A percentile compares a stretch with the other conserved stretches of the same genome.
Conservation (phyloP, 2,113 vertebrate genomes). For the Romanogobio albipinnatus region DNA sequence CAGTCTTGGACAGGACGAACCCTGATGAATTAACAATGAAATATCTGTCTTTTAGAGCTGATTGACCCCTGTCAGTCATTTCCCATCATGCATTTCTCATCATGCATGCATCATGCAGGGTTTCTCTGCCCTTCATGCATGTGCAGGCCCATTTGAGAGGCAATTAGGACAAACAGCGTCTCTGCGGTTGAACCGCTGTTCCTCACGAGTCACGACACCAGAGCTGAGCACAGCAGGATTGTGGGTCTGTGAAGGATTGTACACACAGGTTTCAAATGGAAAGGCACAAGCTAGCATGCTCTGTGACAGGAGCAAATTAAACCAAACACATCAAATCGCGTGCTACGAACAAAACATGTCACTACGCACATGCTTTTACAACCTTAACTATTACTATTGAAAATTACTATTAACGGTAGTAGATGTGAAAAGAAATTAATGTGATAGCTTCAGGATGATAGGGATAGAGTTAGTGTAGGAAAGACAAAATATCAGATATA, state of each 20-base stretch:
- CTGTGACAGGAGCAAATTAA: not conserved
- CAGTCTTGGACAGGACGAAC: not conserved
- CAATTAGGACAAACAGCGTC: not conserved
- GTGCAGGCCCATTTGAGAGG: not conserved
- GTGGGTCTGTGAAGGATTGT: not conserved
- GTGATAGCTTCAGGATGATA: not conserved
- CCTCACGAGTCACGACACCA: not conserved
- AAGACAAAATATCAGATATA: not conserved
- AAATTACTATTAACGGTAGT: too few relatives aligned
- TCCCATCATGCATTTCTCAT: constrained; percentile 10
- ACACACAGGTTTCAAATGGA: not conserved
- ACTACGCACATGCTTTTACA: too few relatives aligned
- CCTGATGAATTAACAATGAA: not conserved
- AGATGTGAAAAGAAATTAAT: not conserved
- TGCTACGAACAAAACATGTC: too few relatives aligned
- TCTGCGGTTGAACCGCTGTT: not conserved
- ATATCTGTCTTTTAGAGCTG: not conserved
- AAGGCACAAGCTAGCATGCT: not conserved
- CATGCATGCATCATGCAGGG: constrained; percentile 1
- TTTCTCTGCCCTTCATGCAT: not conserved
- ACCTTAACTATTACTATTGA: too few relatives aligned
- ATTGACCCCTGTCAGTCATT: not conserved
- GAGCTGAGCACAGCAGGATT: constrained; percentile 12
- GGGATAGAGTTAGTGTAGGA: not conserved
- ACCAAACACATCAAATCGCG: not conserved